Evolutionary conservation across 2,888 invertebrate species (phyloP), one percentile per base, ranked within the genome.

Genomic region (Leptopterna dolabrata): DNA sequence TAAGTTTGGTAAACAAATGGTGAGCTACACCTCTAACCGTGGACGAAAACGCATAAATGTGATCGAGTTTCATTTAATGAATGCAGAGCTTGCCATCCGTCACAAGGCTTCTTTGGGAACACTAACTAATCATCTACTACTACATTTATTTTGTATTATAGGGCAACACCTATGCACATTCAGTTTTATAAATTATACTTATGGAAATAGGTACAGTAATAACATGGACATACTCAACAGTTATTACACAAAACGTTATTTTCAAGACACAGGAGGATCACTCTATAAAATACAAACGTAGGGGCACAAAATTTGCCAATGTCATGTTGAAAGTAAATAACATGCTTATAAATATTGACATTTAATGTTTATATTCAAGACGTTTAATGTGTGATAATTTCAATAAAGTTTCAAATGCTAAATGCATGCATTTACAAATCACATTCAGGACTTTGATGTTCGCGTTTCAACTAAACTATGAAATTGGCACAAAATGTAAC

Each of bases 401-500:
- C 73, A 41, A 71, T 73, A 73, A 55, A 71, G 73, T 85, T 85
- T 55, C 55, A 51, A 85, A 85, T 85, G 85, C 76, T 85, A 85
- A 85, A 85, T 85, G 85, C 85, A 85, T 85, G 85, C 85, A 85
- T 85, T 85, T 85, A 85, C 85, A 85, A 85, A 85, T 85, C 85
- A 85, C 85, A 85, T 73, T 85, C 76, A 76, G 85, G 85, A 85
- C 24, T 85, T 85, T 85, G 85, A 85, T 73, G 51, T 73, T 85
- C 85, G 55, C 47, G 13, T 71, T 45, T 43, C 85, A 85, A 85
- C 85, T 85, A 85, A 85, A 85, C 85, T 85, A 85, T 76, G 73
- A 63, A 85, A 83, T 83, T 76, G 85, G 85, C 85, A 85, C 85
- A 47, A 85, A 73, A 41, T 47, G 47, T 29, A 85, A 85, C 73